These are phyloP conservation scores for Acronicta alni DNA, from an alignment of 2,888 invertebrate species.

Conservation along the genomic window DNA sequence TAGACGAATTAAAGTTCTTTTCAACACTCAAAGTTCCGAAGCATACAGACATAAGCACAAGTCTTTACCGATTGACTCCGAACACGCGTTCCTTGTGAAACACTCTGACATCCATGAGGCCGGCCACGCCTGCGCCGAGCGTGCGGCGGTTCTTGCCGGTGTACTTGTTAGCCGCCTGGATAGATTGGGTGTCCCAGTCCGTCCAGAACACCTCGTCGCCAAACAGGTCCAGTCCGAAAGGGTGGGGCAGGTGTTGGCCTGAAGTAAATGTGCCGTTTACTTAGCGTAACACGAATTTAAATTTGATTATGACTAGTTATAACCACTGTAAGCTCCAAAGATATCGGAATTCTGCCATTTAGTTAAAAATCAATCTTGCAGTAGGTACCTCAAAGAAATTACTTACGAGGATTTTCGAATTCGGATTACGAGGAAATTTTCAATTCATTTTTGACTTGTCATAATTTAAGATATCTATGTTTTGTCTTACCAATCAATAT, in stretches of 20 bases:
- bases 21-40: no score
- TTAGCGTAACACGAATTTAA: no score
- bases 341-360: no score
- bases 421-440: no score
- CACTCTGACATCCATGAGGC: slow-evolving; percentile 94
- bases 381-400: no score
- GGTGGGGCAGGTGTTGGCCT: slow-evolving; percentile 92
- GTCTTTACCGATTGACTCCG: slow-evolving; percentile 71
- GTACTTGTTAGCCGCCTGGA: slow-evolving; percentile 93
- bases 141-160: slow-evolving; percentile 92
- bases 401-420: no score
- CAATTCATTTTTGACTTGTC: not conserved
- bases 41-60: no score
- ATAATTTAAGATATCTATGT: no score
- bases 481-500: slow-evolving; percentile 89
- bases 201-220: slow-evolving; percentile 95
- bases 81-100: slow-evolving; percentile 92
- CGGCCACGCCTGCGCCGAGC: slow-evolving; percentile 92
- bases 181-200: slow-evolving; percentile 94
- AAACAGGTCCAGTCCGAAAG: slow-evolving; percentile 94
- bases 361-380: no score
- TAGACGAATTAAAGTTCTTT: no score
- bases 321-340: no score
- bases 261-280: slow-evolving; percentile 21
- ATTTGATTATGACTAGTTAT: no score